Evolutionary conservation across 2,113 vertebrate genomes (phyloP), one percentile per base, ranked within the genome.

Genomic region (Camelus bactrianus): DNA sequence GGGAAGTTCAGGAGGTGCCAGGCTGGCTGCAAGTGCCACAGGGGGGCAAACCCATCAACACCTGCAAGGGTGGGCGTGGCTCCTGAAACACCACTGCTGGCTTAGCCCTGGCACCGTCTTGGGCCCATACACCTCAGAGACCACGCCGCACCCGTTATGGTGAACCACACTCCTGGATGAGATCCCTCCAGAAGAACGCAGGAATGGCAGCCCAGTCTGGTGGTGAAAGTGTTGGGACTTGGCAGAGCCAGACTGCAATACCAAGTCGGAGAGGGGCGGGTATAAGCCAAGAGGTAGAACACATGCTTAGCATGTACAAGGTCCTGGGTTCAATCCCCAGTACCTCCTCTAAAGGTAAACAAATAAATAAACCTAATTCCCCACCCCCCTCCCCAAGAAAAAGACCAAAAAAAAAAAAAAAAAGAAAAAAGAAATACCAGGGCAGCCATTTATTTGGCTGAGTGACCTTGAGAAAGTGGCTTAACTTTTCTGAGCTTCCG

Each of bases 401-500:
- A 42, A 42, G 38, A 42, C 38, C 38, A 42, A 42, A 42, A 42
- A 42, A 42, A 38, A 38, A 5, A 38, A 38, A 42, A 42, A 42
- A 42, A 42, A 42, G 38, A 42, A 42, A 42, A 42, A 42, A 42
- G 38, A 76, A 60, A 69, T 62, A 48, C 48, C 2, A 58, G 20
- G 58, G 69, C 26, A 87, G 35, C 22, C 17, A 3, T 64, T 64
- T 50, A 35, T 64, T 30, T 35, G 30, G 38, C 67, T 65, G 42
- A 54, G 35, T 54, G 69, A 93, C n/a, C 50, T 65, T 22, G 65
- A 62, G 11, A 54, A 70, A 75, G 77, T 58, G 62, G 22, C 38
- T 88, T 24, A 32, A 20, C 64, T 75, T 95, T 89, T 96, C 58
- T 72, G 83, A 56, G 42, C 26, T 81, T 70, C 89, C 83, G 10